Evolutionary conservation across 2,888 invertebrate species (phyloP).

Genomic region (Drymonia ruficornis): DNA sequence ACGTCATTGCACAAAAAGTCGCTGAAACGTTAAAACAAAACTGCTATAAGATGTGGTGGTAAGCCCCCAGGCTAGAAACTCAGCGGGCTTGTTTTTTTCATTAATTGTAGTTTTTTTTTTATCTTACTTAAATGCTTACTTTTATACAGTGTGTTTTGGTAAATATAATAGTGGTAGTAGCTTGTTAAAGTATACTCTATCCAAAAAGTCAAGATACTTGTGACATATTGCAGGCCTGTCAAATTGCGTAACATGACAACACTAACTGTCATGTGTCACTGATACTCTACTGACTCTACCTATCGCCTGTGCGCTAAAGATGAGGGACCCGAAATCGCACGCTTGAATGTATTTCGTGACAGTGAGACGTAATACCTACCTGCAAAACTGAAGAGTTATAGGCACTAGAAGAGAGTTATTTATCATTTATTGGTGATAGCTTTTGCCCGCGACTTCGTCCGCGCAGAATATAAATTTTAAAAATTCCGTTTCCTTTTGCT

Average conservation of each 20-base stretch:
- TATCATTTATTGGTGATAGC: background rate
- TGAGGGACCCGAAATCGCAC: constrained; percentile 59
- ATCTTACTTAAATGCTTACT: too few relatives aligned
- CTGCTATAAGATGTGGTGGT: too few relatives aligned
- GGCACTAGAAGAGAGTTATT: constrained; percentile 15
- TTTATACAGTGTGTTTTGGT: too few relatives aligned
- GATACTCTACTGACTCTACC: background rate
- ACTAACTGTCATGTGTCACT: background rate
- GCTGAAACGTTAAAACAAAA: too few relatives aligned
- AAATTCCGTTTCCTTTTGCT: too few relatives aligned
- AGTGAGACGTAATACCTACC: constrained; percentile 50
- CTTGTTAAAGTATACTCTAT: too few relatives aligned
- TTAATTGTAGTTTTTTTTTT: too few relatives aligned
- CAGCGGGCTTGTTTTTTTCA: too few relatives aligned
- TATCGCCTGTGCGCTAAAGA: constrained; percentile 9
- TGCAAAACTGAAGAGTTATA: constrained; percentile 32
- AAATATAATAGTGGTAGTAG: too few relatives aligned
- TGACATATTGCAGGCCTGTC: background rate
- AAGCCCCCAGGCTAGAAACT: too few relatives aligned
- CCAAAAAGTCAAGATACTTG: background rate
- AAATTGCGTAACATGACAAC: background rate
- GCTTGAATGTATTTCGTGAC: constrained; percentile 63
- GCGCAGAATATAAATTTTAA: too few relatives aligned
- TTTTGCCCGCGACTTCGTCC: background rate
- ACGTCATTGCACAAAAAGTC: too few relatives aligned